These are phyloP conservation scores for Drosophila incognita DNA, from an alignment of 2,888 invertebrate species.

Conservation along the genomic window DNA sequence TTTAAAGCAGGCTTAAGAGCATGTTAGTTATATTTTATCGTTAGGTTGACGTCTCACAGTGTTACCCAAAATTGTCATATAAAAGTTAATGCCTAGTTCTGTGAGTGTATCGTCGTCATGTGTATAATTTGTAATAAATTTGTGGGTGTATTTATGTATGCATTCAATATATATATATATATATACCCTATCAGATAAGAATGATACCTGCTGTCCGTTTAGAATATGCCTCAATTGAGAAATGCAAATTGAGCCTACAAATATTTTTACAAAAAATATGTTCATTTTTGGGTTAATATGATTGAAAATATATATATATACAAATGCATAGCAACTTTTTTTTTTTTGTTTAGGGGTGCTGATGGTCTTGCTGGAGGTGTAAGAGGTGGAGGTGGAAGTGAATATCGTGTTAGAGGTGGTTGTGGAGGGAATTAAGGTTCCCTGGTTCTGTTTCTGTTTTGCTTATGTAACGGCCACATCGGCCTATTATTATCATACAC, in stretches of 20 bases:
- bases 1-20: constrained; percentile 73
- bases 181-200: constrained; percentile 2
- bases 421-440: constrained; percentile 48
- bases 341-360: constrained; percentile 28
- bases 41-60: constrained; percentile 63
- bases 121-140: constrained; percentile 3
- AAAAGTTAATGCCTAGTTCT: constrained; percentile 64
- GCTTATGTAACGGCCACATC: background rate
- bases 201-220: constrained; percentile 40
- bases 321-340: constrained; percentile 19
- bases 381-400: background rate
- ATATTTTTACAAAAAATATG: constrained; percentile 58
- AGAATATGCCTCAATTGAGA: constrained; percentile 37
- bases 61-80: constrained; percentile 71
- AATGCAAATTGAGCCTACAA: constrained; percentile 42
- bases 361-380: constrained; percentile 30
- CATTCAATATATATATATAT: constrained; percentile 5
- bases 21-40: constrained; percentile 60
- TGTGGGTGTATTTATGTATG: constrained; percentile 6
- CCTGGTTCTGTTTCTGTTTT: constrained; percentile 50
- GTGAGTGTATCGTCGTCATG: constrained; percentile 11
- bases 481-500: constrained; percentile 18
- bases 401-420: background rate
- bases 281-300: constrained; percentile 33
- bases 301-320: constrained; percentile 25